These are phyloP conservation scores for Formicarius rufipectus DNA, from an alignment of 2,113 vertebrate genomes.

Conservation along the genomic window DNA sequence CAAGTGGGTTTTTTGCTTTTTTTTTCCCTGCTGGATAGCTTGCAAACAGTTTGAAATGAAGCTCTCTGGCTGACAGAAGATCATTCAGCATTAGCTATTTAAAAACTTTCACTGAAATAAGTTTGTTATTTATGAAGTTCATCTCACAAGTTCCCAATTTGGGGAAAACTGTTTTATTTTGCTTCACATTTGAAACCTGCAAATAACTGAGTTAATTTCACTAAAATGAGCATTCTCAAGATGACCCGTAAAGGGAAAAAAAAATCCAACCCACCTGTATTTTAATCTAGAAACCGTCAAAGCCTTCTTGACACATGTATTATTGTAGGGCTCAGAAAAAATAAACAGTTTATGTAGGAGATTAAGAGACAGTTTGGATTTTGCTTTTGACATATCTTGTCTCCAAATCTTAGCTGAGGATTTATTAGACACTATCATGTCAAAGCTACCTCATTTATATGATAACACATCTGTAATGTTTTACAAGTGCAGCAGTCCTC, in stretches of 20 bases:
- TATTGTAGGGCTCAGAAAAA: slow-evolving; percentile 84
- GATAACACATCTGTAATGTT: slow-evolving; percentile 87
- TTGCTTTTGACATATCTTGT: slow-evolving; percentile 84
- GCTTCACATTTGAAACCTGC: slow-evolving; percentile 64
- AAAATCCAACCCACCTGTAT: slow-evolving; percentile 54
- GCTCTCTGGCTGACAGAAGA: not conserved
- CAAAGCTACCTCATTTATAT: slow-evolving; percentile 85
- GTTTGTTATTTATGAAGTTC: slow-evolving; percentile 74
- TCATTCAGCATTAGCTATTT: slow-evolving; percentile 21
- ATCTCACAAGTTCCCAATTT: slow-evolving; percentile 62
- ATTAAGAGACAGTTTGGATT: slow-evolving; percentile 82
- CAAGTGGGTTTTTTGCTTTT: not conserved
- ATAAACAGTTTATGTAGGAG: slow-evolving; percentile 85
- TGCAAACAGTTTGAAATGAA: slow-evolving; percentile 23
- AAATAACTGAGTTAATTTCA: slow-evolving; percentile 78
- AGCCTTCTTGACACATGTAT: slow-evolving; percentile 77
- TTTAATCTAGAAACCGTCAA: slow-evolving; percentile 81
- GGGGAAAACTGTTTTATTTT: slow-evolving; percentile 63
- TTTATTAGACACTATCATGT: slow-evolving; percentile 82
- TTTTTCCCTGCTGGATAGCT: not conserved
- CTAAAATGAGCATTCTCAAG: slow-evolving; percentile 74
- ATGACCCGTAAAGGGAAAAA: slow-evolving; percentile 68
- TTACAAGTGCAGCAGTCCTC: slow-evolving; percentile 79
- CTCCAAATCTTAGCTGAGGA: slow-evolving; percentile 81
- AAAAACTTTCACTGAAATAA: slow-evolving; percentile 43